These are phyloP conservation scores for Tauraco erythrolophus DNA, from an alignment of 2,113 vertebrate species.

Conservation along the genomic window DNA sequence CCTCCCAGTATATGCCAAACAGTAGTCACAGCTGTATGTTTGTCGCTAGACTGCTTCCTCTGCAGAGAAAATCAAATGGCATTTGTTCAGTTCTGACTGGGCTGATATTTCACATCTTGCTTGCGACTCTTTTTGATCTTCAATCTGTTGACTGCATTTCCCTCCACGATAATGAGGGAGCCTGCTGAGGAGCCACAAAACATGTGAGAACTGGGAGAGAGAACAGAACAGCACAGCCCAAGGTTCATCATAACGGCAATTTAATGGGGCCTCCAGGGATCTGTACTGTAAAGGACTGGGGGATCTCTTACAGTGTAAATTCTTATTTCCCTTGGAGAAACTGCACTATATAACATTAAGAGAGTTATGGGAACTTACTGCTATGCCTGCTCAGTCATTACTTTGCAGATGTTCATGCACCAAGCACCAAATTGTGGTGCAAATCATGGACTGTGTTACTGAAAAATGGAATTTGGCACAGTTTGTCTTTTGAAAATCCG, in stretches of 20 bases:
- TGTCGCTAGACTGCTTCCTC: not conserved
- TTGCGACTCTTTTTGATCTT: not conserved
- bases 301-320: conserved; percentile 23
- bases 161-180: not conserved
- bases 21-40: not conserved
- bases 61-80: conserved; percentile 18
- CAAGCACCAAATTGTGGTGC: not conserved
- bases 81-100: not conserved
- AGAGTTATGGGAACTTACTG: not conserved
- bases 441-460: not conserved
- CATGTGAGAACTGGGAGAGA: not conserved
- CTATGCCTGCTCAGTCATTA: not conserved
- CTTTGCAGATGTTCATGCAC: not conserved
- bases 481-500: not conserved
- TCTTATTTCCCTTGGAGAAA: conserved; percentile 32
- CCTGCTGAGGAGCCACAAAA: conserved; percentile 24
- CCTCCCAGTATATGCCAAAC: not conserved
- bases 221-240: not conserved
- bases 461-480: not conserved
- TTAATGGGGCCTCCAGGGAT: conserved; percentile 45
- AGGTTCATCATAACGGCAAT: not conserved
- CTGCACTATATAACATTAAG: not conserved
- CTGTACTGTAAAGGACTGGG: not conserved
- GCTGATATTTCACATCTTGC: not conserved
- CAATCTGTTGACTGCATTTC: conserved; percentile 5